Base-by-base conservation (phyloP, 2,888 invertebrate species). In the Eupsilia transversa region DNA sequence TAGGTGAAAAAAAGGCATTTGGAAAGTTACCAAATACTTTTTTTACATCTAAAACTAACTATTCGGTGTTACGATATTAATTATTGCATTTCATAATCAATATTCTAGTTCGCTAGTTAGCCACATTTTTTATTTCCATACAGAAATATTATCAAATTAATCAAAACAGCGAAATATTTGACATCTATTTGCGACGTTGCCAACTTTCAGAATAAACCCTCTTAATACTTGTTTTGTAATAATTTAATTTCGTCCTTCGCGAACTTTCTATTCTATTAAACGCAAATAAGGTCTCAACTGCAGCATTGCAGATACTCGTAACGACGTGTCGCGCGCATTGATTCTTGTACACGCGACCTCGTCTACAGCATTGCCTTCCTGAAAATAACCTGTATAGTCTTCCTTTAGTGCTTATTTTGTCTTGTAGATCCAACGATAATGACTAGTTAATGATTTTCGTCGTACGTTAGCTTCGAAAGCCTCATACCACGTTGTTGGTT, bases 261-360 rank as follows among this genome's bases (percentile, higher is more conserved):
- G 14, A 65, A 23, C 23, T 56, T 64, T 57, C 6, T 69, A 59
- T 27, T 64, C 43, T 30, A 68, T 61, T 20, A 35, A 17, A n/a
- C 30, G 23, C 30, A 5, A 63, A 35, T 43, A 68, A 79, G 74
- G 64, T 49, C 43, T 43, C 57, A 65, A 87, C 64, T 84, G 75
- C 86, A 79, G 86, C 88, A 86, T 78, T 86, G 82, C 83, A 83
- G 81, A 82, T 88, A 71, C 77, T 65, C 54, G 41, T 66, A 56
- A 85, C 79, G 78, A 67, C 74, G 82, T 76, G 70, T 74, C 66
- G 70, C 76, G 35, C 35, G 74, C 70, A 85, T 78, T 80, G 79
- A 85, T 84, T 84, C 41, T 54, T 69, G 49, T 30, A 64, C 61
- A 64, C 73, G 74, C 46, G 57, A 77, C 74, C 41, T 63, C 46